Conservation (phyloP, 2,888 invertebrate genomes). For the Gisinianus flammeolus region DNA sequence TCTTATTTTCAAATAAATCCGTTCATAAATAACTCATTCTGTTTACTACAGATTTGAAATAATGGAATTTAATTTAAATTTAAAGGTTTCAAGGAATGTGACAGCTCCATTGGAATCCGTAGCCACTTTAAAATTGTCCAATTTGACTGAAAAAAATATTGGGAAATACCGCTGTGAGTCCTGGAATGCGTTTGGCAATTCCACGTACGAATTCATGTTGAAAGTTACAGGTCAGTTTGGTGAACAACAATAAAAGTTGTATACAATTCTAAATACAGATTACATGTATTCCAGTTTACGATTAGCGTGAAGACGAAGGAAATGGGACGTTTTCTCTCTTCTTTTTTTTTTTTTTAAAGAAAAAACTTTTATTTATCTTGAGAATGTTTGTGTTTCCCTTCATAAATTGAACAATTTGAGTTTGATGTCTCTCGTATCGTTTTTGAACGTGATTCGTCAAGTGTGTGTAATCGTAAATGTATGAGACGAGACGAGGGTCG, state of each 20-base stretch:
- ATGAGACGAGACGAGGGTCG: neutral
- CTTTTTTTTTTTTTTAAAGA: neutral
- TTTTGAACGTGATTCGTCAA: constrained; percentile 29
- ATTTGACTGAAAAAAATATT: constrained; percentile 48
- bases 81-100: constrained; percentile 33
- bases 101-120: constrained; percentile 39
- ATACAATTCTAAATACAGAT: neutral
- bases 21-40: no score
- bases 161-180: constrained; percentile 56
- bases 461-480: constrained; percentile 12
- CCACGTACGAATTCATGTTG: constrained; percentile 44
- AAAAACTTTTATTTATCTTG: constrained; percentile 3
- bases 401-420: neutral
- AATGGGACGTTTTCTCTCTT: neutral
- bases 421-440: constrained; percentile 6
- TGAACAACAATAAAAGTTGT: neutral
- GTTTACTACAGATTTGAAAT: no score
- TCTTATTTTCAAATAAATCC: neutral
- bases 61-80: no score
- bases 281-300: neutral
- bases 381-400: neutral
- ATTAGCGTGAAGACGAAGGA: neutral
- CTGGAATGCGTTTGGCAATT: constrained; percentile 50
- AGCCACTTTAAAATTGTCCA: constrained; percentile 48
- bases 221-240: constrained; percentile 51